Conservation (phyloP, 2,113 vertebrate species). For the Dryoscopus gambensis region DNA sequence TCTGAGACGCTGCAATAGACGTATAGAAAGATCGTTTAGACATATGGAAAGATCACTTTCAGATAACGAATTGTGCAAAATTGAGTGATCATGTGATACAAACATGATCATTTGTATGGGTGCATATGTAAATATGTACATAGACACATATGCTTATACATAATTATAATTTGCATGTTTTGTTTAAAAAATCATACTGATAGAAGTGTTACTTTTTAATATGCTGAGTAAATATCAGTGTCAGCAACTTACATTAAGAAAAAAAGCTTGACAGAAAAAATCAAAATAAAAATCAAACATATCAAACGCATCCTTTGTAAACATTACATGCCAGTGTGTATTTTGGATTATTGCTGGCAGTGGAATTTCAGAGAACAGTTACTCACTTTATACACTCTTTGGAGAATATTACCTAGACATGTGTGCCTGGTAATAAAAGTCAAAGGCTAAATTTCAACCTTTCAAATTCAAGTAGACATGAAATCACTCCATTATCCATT, state of each 20-base stretch:
- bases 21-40: background rate
- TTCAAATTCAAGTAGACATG: background rate
- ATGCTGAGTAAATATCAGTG: background rate
- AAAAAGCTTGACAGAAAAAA: background rate
- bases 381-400: background rate
- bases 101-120: background rate
- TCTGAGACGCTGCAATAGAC: rapidly evolving
- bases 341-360: background rate
- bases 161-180: background rate
- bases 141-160: background rate
- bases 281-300: background rate
- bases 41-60: rapidly evolving
- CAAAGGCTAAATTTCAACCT: background rate
- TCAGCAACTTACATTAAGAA: background rate
- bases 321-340: background rate
- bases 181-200: background rate
- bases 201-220: background rate
- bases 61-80: background rate
- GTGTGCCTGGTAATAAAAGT: background rate
- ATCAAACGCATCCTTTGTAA: background rate
- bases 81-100: background rate
- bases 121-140: background rate
- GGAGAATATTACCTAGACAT: background rate
- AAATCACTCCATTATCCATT: background rate
- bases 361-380: background rate